Evolutionary conservation across 2,888 invertebrate species (phyloP).

Genomic region (Pharmacophagus antenor): DNA sequence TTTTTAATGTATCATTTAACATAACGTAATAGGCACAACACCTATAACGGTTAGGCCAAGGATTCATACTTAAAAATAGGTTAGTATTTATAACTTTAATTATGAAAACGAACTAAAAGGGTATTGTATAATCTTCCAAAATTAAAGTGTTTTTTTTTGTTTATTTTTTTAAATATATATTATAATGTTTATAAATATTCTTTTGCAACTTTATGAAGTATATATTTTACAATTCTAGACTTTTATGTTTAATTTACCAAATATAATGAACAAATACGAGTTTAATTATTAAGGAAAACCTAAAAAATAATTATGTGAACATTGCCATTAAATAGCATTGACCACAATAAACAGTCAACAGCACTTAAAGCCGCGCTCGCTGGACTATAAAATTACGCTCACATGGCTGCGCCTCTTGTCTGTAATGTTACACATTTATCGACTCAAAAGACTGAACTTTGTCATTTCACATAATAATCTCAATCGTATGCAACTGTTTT

Average conservation of each 20-base stretch:
- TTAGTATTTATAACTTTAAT: too few relatives aligned
- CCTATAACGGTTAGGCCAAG: background rate
- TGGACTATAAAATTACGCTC: constrained; percentile 9
- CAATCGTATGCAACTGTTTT: constrained; percentile 34
- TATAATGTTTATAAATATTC: too few relatives aligned
- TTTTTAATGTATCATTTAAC: background rate
- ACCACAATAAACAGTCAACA: constrained; percentile 6
- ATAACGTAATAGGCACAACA: background rate
- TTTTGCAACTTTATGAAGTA: too few relatives aligned
- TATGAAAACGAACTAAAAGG: too few relatives aligned
- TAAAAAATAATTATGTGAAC: constrained; percentile 10
- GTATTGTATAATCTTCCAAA: too few relatives aligned
- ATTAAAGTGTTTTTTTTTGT: too few relatives aligned
- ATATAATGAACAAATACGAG: too few relatives aligned
- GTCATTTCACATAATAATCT: constrained; percentile 41
- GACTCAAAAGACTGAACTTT: constrained; percentile 41
- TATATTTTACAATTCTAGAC: too few relatives aligned
- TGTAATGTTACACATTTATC: constrained; percentile 36
- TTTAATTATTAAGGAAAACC: background rate
- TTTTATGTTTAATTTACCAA: too few relatives aligned
- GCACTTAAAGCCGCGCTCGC: background rate
- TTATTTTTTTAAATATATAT: too few relatives aligned
- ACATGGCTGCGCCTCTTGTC: constrained; percentile 25
- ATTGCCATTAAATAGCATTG: constrained; percentile 1
- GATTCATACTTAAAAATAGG: background rate